Percentiles rank a stretch among this genome's conserved stretches.
phyloP scores from a whole-genome alignment of 2,113 vertebrate genomes.

The Pica pica region DNA sequence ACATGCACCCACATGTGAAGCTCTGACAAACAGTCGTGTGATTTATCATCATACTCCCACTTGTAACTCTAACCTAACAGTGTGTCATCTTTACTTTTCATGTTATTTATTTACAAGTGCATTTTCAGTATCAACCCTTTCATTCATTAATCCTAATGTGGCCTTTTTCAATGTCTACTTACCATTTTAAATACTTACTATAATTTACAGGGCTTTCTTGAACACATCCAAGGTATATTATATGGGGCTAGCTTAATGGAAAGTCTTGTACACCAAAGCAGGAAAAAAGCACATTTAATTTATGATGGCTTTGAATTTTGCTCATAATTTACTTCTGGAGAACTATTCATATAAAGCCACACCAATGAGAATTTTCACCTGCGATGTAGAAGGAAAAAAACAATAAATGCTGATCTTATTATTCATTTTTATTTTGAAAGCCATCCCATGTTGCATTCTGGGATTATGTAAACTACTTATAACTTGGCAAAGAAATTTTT shows the following conservation, averaged over 20 bases:
- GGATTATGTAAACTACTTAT: constrained; percentile 60
- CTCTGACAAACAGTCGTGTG: constrained; percentile 26
- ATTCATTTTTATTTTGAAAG: constrained; percentile 60
- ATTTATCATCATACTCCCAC: constrained; percentile 69
- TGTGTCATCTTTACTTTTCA: constrained; percentile 75
- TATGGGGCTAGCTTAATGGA: constrained; percentile 82
- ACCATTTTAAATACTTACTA: constrained; percentile 83
- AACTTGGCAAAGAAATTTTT: constrained; percentile 44
- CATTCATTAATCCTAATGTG: constrained; percentile 85
- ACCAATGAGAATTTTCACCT: constrained; percentile 68
- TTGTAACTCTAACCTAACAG: constrained; percentile 77
- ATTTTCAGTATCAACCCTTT: constrained; percentile 77
- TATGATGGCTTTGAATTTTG: constrained; percentile 76
- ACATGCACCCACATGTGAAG: constrained; percentile 12
- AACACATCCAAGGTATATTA: constrained; percentile 81
- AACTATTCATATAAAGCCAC: constrained; percentile 69
- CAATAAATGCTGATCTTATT: constrained; percentile 68
- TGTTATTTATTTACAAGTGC: constrained; percentile 83
- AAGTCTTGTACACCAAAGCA: constrained; percentile 79
- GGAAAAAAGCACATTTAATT: constrained; percentile 73
- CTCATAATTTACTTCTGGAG: constrained; percentile 77
- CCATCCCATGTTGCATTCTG: constrained; percentile 40
- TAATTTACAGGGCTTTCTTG: constrained; percentile 82
- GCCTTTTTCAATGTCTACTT: constrained; percentile 80
- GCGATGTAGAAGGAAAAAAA: constrained; percentile 44